These are phyloP conservation scores for Novumbra hubbsi DNA, from an alignment of 2,797 vertebrate species.

Conservation along the genomic window DNA sequence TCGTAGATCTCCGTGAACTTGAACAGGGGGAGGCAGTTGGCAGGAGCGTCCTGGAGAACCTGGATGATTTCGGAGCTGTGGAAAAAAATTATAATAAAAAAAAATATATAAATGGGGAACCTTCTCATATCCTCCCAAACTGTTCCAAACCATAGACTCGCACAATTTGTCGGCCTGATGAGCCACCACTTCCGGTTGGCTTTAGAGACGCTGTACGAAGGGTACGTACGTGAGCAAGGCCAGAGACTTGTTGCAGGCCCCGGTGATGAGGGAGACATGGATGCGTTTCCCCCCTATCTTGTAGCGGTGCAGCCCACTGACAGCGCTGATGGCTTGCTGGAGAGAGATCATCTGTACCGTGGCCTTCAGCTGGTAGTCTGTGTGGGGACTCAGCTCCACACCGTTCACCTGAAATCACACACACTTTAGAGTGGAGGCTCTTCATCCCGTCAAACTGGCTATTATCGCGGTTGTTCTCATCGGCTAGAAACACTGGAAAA, in stretches of 20 bases:
- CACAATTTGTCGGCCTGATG: too few relatives aligned
- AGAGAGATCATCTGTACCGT: slow-evolving; percentile 88
- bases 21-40: slow-evolving; percentile 91
- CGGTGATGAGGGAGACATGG: slow-evolving; percentile 89
- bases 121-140: background rate
- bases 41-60: slow-evolving; percentile 94
- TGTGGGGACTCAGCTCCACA: slow-evolving; percentile 94
- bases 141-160: background rate
- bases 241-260: slow-evolving; percentile 84
- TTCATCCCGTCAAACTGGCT: too few relatives aligned
- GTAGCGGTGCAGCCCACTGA: slow-evolving; percentile 87
- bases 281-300: slow-evolving; percentile 95
- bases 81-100: too few relatives aligned
- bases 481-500: too few relatives aligned
- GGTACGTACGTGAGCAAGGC: slow-evolving; percentile 81
- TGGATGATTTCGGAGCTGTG: slow-evolving; percentile 85
- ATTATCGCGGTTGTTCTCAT: too few relatives aligned
- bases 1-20: slow-evolving; percentile 96
- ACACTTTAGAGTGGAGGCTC: background rate
- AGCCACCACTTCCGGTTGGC: too few relatives aligned
- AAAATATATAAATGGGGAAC: background rate
- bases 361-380: slow-evolving; percentile 95
- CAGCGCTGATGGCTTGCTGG: slow-evolving; percentile 89
- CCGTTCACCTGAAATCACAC: slow-evolving; percentile 79
- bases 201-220: too few relatives aligned